Conservation (phyloP, 2,888 invertebrate species). For the Mimachlamys varia region DNA sequence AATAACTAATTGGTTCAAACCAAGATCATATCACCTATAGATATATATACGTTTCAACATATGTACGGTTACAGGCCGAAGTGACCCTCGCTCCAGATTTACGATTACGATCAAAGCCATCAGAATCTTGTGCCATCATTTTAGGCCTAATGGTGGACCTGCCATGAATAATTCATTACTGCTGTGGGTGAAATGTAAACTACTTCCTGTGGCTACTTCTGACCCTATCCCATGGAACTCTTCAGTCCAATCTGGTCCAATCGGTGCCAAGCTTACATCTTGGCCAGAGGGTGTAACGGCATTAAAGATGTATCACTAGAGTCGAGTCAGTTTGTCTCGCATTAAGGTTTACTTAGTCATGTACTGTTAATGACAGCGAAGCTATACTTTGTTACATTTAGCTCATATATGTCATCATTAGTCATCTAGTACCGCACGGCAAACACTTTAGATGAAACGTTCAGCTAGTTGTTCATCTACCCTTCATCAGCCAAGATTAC, state of each 20-base stretch:
- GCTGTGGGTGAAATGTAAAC: background rate
- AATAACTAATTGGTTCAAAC: background rate
- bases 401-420: background rate
- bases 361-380: background rate
- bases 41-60: background rate
- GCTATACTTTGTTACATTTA: background rate
- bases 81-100: conserved; percentile 8
- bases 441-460: background rate
- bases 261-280: background rate
- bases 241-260: background rate
- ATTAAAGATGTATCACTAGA: background rate
- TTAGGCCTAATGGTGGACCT: background rate
- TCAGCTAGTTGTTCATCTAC: background rate
- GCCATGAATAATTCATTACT: background rate
- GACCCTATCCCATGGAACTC: background rate
- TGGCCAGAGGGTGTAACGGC: background rate
- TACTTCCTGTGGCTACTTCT: conserved; percentile 2
- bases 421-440: background rate
- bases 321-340: background rate
- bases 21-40: background rate
- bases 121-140: background rate
- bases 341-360: background rate
- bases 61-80: background rate
- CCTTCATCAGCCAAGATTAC: background rate
- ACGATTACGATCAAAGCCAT: conserved; percentile 17